Conservation (phyloP, 1,140 invertebrate species). For the Sitophilus oryzae region DNA sequence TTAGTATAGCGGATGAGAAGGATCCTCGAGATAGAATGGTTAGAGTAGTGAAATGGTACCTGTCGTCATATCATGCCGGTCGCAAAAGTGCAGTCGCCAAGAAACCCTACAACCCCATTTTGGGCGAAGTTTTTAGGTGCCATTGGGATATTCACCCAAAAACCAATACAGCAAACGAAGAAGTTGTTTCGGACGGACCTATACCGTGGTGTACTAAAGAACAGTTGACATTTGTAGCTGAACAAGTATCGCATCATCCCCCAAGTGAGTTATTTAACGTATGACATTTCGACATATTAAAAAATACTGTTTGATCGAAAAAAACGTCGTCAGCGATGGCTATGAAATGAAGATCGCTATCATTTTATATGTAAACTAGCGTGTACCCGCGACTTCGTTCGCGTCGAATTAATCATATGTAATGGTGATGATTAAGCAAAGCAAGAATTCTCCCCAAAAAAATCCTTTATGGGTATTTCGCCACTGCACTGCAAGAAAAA, state of each 20-base stretch:
- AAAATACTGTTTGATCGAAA: neutral
- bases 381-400: no score
- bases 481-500: no score
- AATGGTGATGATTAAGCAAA: no score
- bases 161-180: slow-evolving; percentile 28
- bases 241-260: slow-evolving; percentile 99
- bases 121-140: slow-evolving; percentile 92
- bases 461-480: no score
- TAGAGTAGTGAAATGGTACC: slow-evolving; percentile 89
- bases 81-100: slow-evolving; percentile 91
- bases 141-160: slow-evolving; percentile 66
- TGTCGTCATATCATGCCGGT: slow-evolving; percentile 95
- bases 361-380: no score
- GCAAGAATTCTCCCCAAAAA: no score
- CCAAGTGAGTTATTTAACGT: slow-evolving; percentile 61
- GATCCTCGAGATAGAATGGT: slow-evolving; percentile 87
- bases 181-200: slow-evolving; percentile 64
- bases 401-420: no score
- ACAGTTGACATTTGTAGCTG: slow-evolving; percentile 87
- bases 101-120: slow-evolving; percentile 95
- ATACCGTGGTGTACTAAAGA: slow-evolving; percentile 74
- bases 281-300: neutral
- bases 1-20: slow-evolving; percentile 73
- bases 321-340: no score
- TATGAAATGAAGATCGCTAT: no score